These are phyloP conservation scores for Periparus ater DNA, from an alignment of 2,797 vertebrate species.

Conservation along the genomic window DNA sequence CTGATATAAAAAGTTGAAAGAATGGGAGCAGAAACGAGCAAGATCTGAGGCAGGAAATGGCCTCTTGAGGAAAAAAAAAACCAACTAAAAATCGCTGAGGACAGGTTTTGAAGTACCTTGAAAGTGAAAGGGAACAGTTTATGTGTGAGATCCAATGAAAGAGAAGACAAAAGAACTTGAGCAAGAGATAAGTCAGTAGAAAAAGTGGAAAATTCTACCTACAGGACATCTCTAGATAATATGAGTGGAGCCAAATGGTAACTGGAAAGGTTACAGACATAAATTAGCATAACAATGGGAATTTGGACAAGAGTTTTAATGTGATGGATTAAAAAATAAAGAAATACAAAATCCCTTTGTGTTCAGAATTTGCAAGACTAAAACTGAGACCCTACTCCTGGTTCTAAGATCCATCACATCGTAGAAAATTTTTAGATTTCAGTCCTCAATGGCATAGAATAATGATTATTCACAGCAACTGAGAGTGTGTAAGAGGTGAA, in stretches of 20 bases:
- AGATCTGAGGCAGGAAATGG: background rate
- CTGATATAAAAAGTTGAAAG: background rate
- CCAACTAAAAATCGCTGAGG: background rate
- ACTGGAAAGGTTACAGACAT: background rate
- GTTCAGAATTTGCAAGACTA: background rate
- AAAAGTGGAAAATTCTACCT: background rate
- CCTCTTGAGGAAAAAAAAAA: background rate
- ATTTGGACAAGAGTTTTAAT: background rate
- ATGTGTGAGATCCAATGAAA: background rate
- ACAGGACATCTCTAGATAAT: background rate
- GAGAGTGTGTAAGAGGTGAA: background rate
- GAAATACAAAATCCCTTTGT: background rate
- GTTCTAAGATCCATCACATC: background rate
- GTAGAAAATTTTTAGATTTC: background rate
- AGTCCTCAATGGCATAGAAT: background rate
- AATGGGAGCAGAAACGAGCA: background rate
- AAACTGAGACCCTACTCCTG: background rate
- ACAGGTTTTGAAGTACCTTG: conserved; percentile 5
- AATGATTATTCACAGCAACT: background rate
- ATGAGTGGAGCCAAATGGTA: background rate
- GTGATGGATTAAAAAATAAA: background rate
- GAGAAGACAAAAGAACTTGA: background rate
- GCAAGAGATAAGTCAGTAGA: background rate
- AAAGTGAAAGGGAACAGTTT: background rate
- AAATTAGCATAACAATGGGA: accelerated